Evolutionary conservation across 2,113 vertebrate species (phyloP).

Genomic region (Pipra filicauda): DNA sequence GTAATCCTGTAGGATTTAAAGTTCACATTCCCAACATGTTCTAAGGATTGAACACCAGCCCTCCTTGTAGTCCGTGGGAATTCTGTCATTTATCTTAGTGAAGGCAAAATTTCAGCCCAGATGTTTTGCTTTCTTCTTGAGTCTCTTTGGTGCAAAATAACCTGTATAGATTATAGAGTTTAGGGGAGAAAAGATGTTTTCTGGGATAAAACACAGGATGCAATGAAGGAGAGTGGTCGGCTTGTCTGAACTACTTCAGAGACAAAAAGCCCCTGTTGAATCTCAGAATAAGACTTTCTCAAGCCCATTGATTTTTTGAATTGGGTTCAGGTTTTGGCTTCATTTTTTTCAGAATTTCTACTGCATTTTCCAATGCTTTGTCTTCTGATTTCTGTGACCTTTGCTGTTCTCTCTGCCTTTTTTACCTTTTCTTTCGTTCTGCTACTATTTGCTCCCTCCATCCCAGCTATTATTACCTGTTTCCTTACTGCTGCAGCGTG

Average conservation of each 20-base stretch:
- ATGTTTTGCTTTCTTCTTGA: background rate
- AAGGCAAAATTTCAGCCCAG: background rate
- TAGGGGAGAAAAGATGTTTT: background rate
- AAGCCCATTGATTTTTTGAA: background rate
- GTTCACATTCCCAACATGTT: background rate
- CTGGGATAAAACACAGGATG: background rate
- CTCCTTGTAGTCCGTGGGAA: background rate
- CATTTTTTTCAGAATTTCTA: background rate
- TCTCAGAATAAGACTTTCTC: background rate
- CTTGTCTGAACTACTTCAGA: background rate
- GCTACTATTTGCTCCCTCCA: background rate
- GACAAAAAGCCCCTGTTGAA: background rate
- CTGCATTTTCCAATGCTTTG: background rate
- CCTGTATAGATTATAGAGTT: background rate
- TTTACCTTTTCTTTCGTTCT: background rate
- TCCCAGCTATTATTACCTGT: background rate
- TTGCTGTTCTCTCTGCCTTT: background rate
- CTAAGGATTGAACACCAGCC: background rate
- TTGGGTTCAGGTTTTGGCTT: background rate
- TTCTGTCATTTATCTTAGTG: background rate
- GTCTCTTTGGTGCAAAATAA: background rate
- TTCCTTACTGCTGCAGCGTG: background rate
- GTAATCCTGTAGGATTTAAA: background rate
- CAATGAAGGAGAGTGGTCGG: background rate
- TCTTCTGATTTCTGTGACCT: background rate